Evolutionary conservation across 2,113 vertebrate species (phyloP), one percentile per base, ranked within the genome.

Genomic region (Sylvilagus bachmani): DNA sequence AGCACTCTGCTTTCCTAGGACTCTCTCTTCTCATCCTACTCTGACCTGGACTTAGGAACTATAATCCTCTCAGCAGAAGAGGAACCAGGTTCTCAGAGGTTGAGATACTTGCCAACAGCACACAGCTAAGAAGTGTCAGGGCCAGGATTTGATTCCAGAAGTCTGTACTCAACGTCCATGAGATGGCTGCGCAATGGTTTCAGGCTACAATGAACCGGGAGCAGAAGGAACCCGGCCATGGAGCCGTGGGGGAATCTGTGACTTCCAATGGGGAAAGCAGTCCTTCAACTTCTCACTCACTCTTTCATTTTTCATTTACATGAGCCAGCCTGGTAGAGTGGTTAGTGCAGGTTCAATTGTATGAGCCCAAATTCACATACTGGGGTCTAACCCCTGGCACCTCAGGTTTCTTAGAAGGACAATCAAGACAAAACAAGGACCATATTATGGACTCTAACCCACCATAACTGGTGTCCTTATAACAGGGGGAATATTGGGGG

Each of bases 41-140:
- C 11, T 31, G 24, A 13, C 33, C 33, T 13, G 0, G 36, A 49
- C 3, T 11, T n/a, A n/a, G 2, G 38, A 22, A 70, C 6, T 22
- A 10, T 74, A 3, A 36, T 36, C 51, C 31, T 44, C 22, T 86
- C 64, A 83, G 51, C 36, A 24, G 27, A 80, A 62, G 66, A 92
- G 38, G 71, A 58, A 71, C 31, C 66, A 88, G 33, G 3, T 22
- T 78, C 22, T 91, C 69, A 64, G 49, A 77, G 53, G 36, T 19
- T 1, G 64, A 78, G 62, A 17, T 17, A 14, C 17, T 44, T 86
- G 14, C 3, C 55, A 27, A 78, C 44, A 36, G 69, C 49, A 77
- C 16, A 29, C 10, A 44, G n/a, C 38, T 44, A 74, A 87, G 64
- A 61, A 19, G 14, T 24, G 49, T 77, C 51, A 51, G 69, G 51